Base-by-base conservation (phyloP, 1,140 invertebrate genomes). In the Triops cancriformis region DNA sequence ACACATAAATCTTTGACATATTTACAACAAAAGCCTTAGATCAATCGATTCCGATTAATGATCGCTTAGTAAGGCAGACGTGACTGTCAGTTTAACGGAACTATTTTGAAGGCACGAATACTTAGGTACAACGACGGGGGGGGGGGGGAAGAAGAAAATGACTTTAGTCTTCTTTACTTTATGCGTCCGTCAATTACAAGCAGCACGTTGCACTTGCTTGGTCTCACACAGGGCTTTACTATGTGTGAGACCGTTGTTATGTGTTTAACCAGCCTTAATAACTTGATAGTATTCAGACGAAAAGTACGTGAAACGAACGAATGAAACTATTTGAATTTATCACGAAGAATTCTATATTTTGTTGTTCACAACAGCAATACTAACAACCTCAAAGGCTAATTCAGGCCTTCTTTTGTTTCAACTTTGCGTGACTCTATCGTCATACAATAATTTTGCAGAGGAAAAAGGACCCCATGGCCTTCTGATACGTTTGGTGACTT, bases 291-390 rank as follows among this genome's bases (percentile, higher is more conserved):
- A n/a, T n/a, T n/a, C 31, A 37, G 2, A 37, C 7, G 31, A 37
- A 37, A 37, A 7, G 31, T 37, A 37, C 2, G 31, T 37, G 31
- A 37, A 37, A 37, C 7, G 23, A n/a, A 64, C 9, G 45, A 64
- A 18, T 6, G 18, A 23, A 18, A 14, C 10, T 6, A 64, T n/a
- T n/a, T 14, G 10, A 23, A 14, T 64, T 64, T 64, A 64, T 64
- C 51, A 64, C 51, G 51, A 64, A 64, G 51, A 64, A n/a, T 64
- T 64, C 51, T 64, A 64, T 64, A 64, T 64, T 64, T 64, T 64
- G n/a, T 64, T 23, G 14, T 23, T 9, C 51, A 64, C 51, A 64
- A 64, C 51, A 64, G 23, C 51, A 64, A 64, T 64, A 64, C 51
- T 64, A 64, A 64, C 51, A 64, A 64, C 51, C 51, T 64, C 23